Base-by-base conservation (phyloP, 2,797 vertebrate genomes). In the Huso huso region DNA sequence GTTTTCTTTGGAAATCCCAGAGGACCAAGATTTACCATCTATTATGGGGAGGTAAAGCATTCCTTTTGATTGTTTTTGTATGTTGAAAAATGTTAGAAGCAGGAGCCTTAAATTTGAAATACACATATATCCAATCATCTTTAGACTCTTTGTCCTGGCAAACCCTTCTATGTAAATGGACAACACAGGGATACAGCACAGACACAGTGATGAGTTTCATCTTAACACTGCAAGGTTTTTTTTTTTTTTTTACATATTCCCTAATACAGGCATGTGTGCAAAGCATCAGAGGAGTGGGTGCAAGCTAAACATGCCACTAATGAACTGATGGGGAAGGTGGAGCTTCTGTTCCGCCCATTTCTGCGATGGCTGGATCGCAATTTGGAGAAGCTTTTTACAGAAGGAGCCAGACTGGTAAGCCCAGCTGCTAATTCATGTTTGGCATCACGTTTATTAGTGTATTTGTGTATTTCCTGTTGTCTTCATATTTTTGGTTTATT, bases 301-400 rank as follows among this genome's bases (percentile, higher is more conserved):
- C 85, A 88, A 69, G 91, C 88, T 48, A 93, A 91, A 61, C 86
- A 91, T 53, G 91, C 90, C 8, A 93, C 91, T 70, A 91, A 89
- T 77, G 81, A 88, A 69, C 83, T 93, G 49, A 71, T 89, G 77
- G 89, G 89, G 10, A 92, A 91, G 67, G 74, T 89, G 23, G 91
- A 93, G 78, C 83, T 93, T 69, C 82, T 93, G 12, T 91, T 92
- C 66, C 81, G 87, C 12, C 90, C 90, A 8, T 92, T 86, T 73
- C 78, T 92, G 52, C 89, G 87, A 65, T 93, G 91, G 91, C 73
- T 93, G 5, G 91, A 93, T 77, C 91, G 90, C 6, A 93, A 87
- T 72, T 71, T 93, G 87, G 91, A 93, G 79, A 83, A 85, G 65
- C 82, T 93, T 52, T 91, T 92, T 73, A 91, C 86, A 0, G 91